Percentiles rank a stretch among this genome's conserved stretches.
phyloP scores from a whole-genome alignment of 2,888 invertebrate species.

The Thera obeliscata region DNA sequence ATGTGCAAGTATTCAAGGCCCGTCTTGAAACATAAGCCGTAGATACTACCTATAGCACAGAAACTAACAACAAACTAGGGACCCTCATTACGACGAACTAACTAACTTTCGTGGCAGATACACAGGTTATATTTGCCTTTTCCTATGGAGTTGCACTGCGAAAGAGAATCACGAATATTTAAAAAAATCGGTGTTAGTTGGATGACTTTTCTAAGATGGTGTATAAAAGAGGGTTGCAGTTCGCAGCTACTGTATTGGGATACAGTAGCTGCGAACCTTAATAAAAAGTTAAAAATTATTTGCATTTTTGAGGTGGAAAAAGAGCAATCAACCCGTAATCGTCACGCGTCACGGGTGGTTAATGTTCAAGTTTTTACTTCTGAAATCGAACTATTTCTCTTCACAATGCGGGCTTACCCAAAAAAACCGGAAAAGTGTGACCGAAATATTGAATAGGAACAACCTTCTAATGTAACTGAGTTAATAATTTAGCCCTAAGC shows the following conservation, averaged over 20 bases:
- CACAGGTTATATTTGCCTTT: slow-evolving; percentile 19
- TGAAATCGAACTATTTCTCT: background rate
- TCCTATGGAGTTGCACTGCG: slow-evolving; percentile 11
- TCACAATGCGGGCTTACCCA: slow-evolving; percentile 9
- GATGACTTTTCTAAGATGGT: too few relatives aligned
- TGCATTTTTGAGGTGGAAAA: too few relatives aligned
- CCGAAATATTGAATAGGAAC: slow-evolving; percentile 27
- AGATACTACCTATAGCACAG: background rate
- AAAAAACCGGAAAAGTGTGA: slow-evolving; percentile 28
- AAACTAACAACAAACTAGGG: slow-evolving; percentile 18
- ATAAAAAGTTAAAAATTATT: too few relatives aligned
- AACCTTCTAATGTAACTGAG: slow-evolving; percentile 19
- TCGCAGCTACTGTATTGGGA: too few relatives aligned
- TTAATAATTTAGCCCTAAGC: slow-evolving; percentile 18
- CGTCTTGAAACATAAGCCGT: slow-evolving; percentile 10
- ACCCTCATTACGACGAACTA: slow-evolving; percentile 25
- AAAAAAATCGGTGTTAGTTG: too few relatives aligned
- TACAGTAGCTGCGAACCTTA: too few relatives aligned
- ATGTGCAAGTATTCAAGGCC: slow-evolving; percentile 1
- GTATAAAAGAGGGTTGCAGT: too few relatives aligned
- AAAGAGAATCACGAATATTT: slow-evolving; percentile 8
- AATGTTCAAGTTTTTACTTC: too few relatives aligned
- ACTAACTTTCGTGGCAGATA: slow-evolving; percentile 26
- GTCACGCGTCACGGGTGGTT: too few relatives aligned
- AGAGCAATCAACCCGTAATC: too few relatives aligned